Evolutionary conservation across 2,797 vertebrate species (phyloP), one percentile per base, ranked within the genome.

Genomic region (Taeniopygia guttata): DNA sequence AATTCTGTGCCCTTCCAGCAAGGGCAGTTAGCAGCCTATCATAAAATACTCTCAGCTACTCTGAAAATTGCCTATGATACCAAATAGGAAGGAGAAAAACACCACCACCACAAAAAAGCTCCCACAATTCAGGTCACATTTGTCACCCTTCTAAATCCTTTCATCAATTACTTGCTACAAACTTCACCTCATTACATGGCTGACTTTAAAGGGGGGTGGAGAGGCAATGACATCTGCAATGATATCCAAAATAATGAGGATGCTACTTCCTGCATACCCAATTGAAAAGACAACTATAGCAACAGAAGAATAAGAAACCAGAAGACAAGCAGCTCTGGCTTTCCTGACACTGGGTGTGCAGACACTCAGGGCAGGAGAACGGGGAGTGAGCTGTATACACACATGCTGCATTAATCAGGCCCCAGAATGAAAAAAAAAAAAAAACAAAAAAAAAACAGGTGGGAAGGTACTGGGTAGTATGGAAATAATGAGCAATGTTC

Each of bases 81-180:
- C 34, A 52, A 51, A 59, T 0, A 86, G 42, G n/a, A 89, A 72
- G 32, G 34, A 7, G 42, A 40, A 74, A 88, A 74, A 7, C 40
- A 90, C 0, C 32, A 67, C 2, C 13, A 60, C 10, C 7, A 77
- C 5, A 18, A 13, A 62, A 54, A 13, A 2, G 0, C 0, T 3
- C 20, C 26, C 10, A 26, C 2, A 5, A 59, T 15, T 80, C 34
- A 45, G 36, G 72, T 51, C 25, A 34, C 15, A 25, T 48, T 30
- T 52, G 26, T 45, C 32, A 70, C 22, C 13, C 23, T 74, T 59
- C 21, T 70, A 55, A 64, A 12, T 83, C 49, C 51, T 58, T 73
- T 30, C 22, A 48, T 18, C 2, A 1, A 27, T 48, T 59, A n/a
- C 20, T 77, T 86, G 32, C 54, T 74, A 67, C 52, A 34, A 89